phyloP scores from a whole-genome alignment of 2,797 vertebrate species.

The Microctenopoma lineatum region DNA sequence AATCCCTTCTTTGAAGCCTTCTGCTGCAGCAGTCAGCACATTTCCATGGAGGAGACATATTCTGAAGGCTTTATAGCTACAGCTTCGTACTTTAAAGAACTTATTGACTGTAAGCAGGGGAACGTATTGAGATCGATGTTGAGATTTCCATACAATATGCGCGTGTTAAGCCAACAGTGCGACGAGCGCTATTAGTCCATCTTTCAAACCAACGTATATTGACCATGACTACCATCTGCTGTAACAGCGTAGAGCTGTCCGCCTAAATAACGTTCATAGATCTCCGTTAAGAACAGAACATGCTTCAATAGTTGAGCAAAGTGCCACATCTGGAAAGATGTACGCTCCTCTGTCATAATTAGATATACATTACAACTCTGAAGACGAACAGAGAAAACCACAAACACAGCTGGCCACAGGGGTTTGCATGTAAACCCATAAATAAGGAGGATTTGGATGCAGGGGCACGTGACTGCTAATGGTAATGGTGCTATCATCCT shows the following conservation, averaged over 20 bases:
- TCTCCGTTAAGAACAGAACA: slow-evolving; percentile 59
- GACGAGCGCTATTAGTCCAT: slow-evolving; percentile 35
- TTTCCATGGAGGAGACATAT: slow-evolving; percentile 48
- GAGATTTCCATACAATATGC: slow-evolving; percentile 60
- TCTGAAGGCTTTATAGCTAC: slow-evolving; percentile 39
- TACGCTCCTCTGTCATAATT: slow-evolving; percentile 67
- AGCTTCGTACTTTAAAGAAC: slow-evolving; percentile 43
- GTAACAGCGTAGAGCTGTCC: slow-evolving; percentile 27
- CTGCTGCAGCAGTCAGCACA: slow-evolving; percentile 61
- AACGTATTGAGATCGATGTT: slow-evolving; percentile 53
- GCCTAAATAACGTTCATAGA: slow-evolving; percentile 64
- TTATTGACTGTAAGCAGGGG: slow-evolving; percentile 41
- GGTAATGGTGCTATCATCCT: slow-evolving; percentile 10
- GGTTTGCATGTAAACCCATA: neutral
- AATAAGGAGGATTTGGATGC: slow-evolving; percentile 9
- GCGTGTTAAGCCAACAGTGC: slow-evolving; percentile 44
- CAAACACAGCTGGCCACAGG: neutral
- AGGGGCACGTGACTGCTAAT: slow-evolving; percentile 1
- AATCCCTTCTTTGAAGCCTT: slow-evolving; percentile 41
- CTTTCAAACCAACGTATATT: slow-evolving; percentile 60
- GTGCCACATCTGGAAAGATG: slow-evolving; percentile 49
- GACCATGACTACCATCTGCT: slow-evolving; percentile 60
- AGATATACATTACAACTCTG: slow-evolving; percentile 31
- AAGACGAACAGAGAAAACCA: slow-evolving; percentile 12
- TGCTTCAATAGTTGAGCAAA: slow-evolving; percentile 50